Conservation (phyloP, 2,113 vertebrate species). For the Pluvianellus socialis region DNA sequence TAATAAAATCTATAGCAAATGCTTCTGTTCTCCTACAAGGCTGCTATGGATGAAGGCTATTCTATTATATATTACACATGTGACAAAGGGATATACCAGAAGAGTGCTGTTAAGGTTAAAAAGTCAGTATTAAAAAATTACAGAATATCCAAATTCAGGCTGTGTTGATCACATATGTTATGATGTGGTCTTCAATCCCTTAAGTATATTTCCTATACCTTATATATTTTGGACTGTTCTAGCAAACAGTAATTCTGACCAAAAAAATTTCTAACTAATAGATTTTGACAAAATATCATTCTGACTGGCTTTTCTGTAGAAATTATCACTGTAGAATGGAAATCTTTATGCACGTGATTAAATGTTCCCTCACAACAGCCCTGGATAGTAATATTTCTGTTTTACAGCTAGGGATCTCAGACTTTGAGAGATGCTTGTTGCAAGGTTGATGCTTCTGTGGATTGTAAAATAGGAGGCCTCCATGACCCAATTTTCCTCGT, state of each 20-base stretch:
- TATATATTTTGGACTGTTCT: background rate
- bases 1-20: conserved; percentile 77
- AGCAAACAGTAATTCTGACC: background rate
- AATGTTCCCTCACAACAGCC: background rate
- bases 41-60: conserved; percentile 46
- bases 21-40: conserved; percentile 50
- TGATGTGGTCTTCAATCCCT: background rate
- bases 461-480: background rate
- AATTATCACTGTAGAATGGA: background rate
- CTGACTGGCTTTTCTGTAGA: background rate
- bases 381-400: background rate
- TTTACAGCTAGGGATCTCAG: background rate
- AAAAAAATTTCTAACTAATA: background rate
- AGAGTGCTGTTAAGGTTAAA: background rate
- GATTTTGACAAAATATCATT: background rate
- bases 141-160: background rate
- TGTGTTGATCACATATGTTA: background rate
- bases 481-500: background rate
- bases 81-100: background rate
- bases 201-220: background rate
- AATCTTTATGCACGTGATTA: background rate
- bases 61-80: conserved; percentile 14
- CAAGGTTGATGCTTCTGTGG: background rate
- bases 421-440: background rate
- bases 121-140: background rate